Evolutionary conservation across 2,113 vertebrate species (phyloP).

Genomic region (Heliornis fulica): DNA sequence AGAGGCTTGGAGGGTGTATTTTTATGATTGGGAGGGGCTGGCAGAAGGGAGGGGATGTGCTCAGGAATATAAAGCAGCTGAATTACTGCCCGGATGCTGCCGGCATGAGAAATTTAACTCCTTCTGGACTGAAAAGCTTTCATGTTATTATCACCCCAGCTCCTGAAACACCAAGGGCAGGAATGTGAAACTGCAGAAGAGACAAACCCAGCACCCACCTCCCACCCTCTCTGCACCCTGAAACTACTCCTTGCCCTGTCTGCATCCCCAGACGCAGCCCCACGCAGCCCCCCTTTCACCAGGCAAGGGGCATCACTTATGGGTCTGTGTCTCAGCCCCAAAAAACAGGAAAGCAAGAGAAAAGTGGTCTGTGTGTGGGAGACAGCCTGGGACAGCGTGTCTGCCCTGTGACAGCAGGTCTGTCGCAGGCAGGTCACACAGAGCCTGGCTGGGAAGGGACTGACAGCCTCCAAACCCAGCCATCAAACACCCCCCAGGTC

Average conservation of each 20-base stretch:
- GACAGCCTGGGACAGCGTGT: rapidly evolving
- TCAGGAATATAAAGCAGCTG: neutral
- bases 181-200: rapidly evolving
- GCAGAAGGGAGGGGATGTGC: neutral
- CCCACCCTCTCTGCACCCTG: neutral
- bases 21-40: neutral
- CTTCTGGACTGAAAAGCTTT: neutral
- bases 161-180: neutral
- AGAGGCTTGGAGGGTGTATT: rapidly evolving
- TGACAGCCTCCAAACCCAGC: rapidly evolving
- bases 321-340: neutral
- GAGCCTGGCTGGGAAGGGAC: neutral
- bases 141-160: neutral
- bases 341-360: rapidly evolving
- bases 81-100: neutral
- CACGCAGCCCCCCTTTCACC: rapidly evolving
- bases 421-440: rapidly evolving
- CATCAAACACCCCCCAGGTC: neutral
- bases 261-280: neutral
- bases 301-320: rapidly evolving
- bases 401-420: neutral
- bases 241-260: rapidly evolving
- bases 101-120: neutral
- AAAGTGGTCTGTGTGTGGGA: rapidly evolving
- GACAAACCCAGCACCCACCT: neutral